Conservation (phyloP, 1,140 invertebrate species). For the Zaprionus ornatus region DNA sequence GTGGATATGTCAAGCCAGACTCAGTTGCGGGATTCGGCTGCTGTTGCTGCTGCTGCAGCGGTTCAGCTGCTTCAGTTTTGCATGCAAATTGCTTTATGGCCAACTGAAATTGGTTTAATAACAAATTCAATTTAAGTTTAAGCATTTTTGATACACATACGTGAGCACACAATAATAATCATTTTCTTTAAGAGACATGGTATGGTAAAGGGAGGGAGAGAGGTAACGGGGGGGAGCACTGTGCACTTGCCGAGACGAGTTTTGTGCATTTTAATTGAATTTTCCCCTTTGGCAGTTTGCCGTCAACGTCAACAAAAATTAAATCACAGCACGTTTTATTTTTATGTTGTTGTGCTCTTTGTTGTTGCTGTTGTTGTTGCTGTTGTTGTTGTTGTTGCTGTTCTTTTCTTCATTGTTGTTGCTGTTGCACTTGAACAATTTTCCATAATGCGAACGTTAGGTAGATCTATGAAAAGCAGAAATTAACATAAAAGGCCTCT, state of each 20-base stretch:
- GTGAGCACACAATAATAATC: slow-evolving; percentile 56
- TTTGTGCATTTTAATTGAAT: slow-evolving; percentile 80
- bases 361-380: slow-evolving; percentile 14
- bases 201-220: not conserved
- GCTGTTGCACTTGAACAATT: slow-evolving; percentile 71
- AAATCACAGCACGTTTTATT: slow-evolving; percentile 69
- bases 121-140: slow-evolving; percentile 77
- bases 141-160: slow-evolving; percentile 69
- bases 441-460: slow-evolving; percentile 59
- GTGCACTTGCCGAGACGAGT: slow-evolving; percentile 60
- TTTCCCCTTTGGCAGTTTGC: slow-evolving; percentile 43
- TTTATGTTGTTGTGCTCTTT: slow-evolving; percentile 2
- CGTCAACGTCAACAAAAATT: slow-evolving; percentile 61
- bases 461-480: slow-evolving; percentile 48
- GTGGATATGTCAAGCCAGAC: slow-evolving; percentile 41
- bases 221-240: slow-evolving; percentile 10
- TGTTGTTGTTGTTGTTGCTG: slow-evolving; percentile 33
- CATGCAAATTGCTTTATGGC: slow-evolving; percentile 57
- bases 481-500: slow-evolving; percentile 75
- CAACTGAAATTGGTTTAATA: slow-evolving; percentile 67
- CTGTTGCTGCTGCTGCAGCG: not conserved
- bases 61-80: slow-evolving; percentile 31
- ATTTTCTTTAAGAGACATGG: slow-evolving; percentile 14
- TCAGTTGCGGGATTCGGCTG: slow-evolving; percentile 2
- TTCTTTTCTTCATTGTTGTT: slow-evolving; percentile 10